Base-by-base conservation (phyloP, 2,888 invertebrate species). In the Pandemis heparana region DNA sequence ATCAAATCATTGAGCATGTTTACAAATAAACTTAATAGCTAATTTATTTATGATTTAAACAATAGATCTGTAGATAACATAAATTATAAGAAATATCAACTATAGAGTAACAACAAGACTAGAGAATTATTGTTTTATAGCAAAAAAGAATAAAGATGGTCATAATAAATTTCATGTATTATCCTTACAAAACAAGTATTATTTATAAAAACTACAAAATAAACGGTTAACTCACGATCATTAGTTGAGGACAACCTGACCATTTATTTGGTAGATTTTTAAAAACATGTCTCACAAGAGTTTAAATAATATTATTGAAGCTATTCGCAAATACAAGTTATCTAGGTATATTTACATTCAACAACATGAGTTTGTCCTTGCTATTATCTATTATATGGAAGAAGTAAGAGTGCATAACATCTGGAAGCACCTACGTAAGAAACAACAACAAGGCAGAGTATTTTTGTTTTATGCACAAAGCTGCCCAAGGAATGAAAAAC, bases 1-100 rank as follows among this genome's bases (percentile, higher is more conserved):
- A 62, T 23, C 53, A 46, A 68, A 63, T 48, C 46, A 72, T 68
- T 72, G 67, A 72, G 72, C 72, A 63, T 48, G 38, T 56, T 63
- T 63, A 56, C 46, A 63, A 56, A 48, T 38, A 63, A 68, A 41
- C 63, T 62, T 72, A 72, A 53, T 51, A 32, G 12, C 60, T 71
- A 66, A 48, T 51, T 59, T 41, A 66, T 46, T 32, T 6, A 51
- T 63, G 32, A 60, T 6, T 53, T 16, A 41, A 16, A 32, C 16
- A 32, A 61, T 56, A 59, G 43, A 67, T 59, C n/a, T 59, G 23
- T 12, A 61, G n/a, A 38, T 12, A 18, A 60, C 43, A 56, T 41
- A 67, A 14, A 14, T 43, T 59, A 60, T 32, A 46, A 0, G n/a
- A 60, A 16, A 6, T 32, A 32, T 60, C n/a, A 32, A 32, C 23